Evolutionary conservation across 2,113 vertebrate species (phyloP).

Genomic region (Athene cunicularia): DNA sequence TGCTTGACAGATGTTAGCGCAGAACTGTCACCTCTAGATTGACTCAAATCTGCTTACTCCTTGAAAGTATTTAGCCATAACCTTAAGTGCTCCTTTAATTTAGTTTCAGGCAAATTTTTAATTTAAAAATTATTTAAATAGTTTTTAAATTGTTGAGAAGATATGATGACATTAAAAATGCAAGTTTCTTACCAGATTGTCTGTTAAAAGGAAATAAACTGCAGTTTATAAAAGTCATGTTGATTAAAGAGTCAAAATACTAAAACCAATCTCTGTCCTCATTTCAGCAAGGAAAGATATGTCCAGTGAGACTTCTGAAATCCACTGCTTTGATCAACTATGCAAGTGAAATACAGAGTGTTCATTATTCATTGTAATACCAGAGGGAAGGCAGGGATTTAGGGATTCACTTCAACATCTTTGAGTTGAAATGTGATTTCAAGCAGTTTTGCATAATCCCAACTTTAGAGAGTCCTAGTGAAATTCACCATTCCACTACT

Average conservation of each 20-base stretch:
- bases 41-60: slow-evolving; percentile 36
- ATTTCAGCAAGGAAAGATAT: neutral
- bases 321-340: slow-evolving; percentile 29
- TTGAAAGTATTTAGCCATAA: slow-evolving; percentile 19
- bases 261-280: neutral
- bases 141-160: neutral
- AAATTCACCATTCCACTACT: neutral
- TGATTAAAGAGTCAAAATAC: slow-evolving; percentile 13
- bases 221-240: neutral
- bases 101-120: neutral
- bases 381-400: neutral
- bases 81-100: neutral
- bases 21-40: slow-evolving; percentile 19
- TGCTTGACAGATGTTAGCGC: slow-evolving; percentile 10
- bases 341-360: neutral
- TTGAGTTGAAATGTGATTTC: neutral
- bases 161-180: neutral
- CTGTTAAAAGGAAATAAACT: neutral
- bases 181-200: neutral
- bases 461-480: neutral
- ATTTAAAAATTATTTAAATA: neutral
- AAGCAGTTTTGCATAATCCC: neutral
- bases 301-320: slow-evolving; percentile 20
- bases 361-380: slow-evolving; percentile 11
- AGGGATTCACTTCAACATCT: slow-evolving; percentile 16